Conservation (phyloP, 2,797 vertebrate genomes). For the Chelidonichthys spinosus region DNA sequence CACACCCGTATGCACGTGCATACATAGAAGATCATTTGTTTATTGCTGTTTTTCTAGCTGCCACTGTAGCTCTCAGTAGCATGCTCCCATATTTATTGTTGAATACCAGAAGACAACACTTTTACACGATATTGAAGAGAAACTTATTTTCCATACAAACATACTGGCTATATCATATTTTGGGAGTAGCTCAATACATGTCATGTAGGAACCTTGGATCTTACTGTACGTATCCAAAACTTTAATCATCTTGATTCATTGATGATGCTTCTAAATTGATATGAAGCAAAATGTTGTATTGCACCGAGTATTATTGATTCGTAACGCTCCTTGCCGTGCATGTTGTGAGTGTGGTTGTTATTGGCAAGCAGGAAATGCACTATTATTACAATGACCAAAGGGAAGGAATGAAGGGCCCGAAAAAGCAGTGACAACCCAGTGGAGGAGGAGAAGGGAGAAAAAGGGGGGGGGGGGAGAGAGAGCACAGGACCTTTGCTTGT, state of each 20-base stretch:
- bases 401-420: slow-evolving; percentile 36
- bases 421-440: slow-evolving; percentile 46
- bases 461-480: not conserved
- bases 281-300: slow-evolving; percentile 23
- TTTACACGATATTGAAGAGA: not conserved
- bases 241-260: slow-evolving; percentile 1
- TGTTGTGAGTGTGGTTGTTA: slow-evolving; percentile 50
- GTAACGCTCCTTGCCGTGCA: slow-evolving; percentile 2
- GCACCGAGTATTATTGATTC: slow-evolving; percentile 42
- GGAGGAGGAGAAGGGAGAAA: not conserved
- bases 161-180: not conserved
- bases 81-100: not conserved
- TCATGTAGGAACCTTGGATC: not conserved
- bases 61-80: not conserved
- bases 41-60: not conserved
- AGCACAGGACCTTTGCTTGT: slow-evolving; percentile 49
- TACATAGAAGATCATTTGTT: not conserved
- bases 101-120: not conserved
- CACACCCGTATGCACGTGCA: not conserved
- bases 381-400: slow-evolving; percentile 47
- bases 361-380: slow-evolving; percentile 73
- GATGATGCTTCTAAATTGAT: slow-evolving; percentile 5
- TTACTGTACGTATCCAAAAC: not conserved
- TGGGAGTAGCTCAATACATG: not conserved
- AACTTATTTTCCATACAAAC: not conserved